These are phyloP conservation scores for Esox niger DNA, from an alignment of 2,113 vertebrate genomes.

Conservation along the genomic window DNA sequence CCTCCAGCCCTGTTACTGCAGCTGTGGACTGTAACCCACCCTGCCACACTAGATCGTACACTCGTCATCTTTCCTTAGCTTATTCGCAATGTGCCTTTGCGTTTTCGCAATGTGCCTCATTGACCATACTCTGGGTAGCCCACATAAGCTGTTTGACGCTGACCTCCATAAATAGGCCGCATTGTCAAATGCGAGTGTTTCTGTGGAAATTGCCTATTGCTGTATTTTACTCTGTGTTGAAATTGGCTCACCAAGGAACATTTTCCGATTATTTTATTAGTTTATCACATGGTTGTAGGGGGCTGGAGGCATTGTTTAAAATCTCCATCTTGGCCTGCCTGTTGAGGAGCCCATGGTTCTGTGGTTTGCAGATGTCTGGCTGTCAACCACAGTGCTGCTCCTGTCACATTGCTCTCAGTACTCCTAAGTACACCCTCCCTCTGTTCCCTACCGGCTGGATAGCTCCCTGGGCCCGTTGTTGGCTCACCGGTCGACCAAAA, in stretches of 20 bases:
- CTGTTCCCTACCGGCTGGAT: background rate
- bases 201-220: background rate
- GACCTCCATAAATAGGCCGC: background rate
- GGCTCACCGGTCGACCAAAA: conserved; percentile 20
- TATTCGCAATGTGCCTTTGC: conserved; percentile 36
- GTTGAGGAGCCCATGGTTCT: background rate
- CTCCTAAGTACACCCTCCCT: background rate
- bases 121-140: conserved; percentile 11
- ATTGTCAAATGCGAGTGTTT: background rate
- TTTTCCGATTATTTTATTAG: no score
- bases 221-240: no score
- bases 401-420: background rate
- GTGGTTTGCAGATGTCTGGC: background rate
- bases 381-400: background rate
- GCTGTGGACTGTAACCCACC: conserved; percentile 59
- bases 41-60: conserved; percentile 9
- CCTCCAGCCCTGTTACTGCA: conserved; percentile 51
- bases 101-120: conserved; percentile 2
- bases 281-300: no score
- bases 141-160: conserved; percentile 6
- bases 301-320: no score
- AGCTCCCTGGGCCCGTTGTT: conserved; percentile 12
- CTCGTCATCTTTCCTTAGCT: conserved; percentile 18
- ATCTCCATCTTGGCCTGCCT: no score
- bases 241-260: no score